phyloP scores from a whole-genome alignment of 2,797 vertebrate species.

The Distichodus sexfasciatus region DNA sequence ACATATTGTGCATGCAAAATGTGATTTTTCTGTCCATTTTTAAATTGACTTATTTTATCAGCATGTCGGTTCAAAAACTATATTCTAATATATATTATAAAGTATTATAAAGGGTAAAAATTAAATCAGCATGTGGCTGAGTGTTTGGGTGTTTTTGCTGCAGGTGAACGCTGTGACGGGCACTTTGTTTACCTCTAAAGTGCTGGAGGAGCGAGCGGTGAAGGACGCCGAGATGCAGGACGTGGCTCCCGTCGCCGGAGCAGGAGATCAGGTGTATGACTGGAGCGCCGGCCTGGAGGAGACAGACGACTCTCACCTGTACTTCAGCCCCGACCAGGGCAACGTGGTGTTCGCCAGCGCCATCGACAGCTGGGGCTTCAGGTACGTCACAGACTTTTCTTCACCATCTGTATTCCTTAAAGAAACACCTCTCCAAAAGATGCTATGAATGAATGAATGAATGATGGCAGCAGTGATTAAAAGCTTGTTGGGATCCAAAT shows the following conservation, averaged over 20 bases:
- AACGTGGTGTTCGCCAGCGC: constrained; percentile 95
- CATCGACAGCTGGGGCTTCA: constrained; percentile 95
- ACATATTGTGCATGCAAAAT: too few relatives aligned
- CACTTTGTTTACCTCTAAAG: constrained; percentile 90
- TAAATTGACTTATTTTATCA: too few relatives aligned
- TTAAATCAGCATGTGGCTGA: background rate
- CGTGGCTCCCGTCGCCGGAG: constrained; percentile 24
- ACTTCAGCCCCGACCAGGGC: constrained; percentile 93
- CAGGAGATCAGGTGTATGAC: constrained; percentile 84
- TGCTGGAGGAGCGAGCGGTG: constrained; percentile 90
- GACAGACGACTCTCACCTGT: constrained; percentile 89
- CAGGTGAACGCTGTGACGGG: constrained; percentile 96
- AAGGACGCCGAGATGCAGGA: constrained; percentile 68
- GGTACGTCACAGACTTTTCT: constrained; percentile 68
- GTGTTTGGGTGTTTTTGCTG: constrained; percentile 4
- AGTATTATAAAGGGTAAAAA: too few relatives aligned
- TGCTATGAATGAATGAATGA: too few relatives aligned
- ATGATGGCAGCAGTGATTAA: too few relatives aligned
- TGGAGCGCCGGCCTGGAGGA: constrained; percentile 92
- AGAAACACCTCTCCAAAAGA: too few relatives aligned
- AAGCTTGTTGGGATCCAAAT: too few relatives aligned
- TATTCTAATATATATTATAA: too few relatives aligned
- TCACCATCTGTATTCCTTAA: too few relatives aligned
- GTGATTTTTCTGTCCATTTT: too few relatives aligned
- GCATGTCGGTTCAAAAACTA: too few relatives aligned